phyloP scores from a whole-genome alignment of 2,113 vertebrate genomes.

The Chrysochloris asiatica region DNA sequence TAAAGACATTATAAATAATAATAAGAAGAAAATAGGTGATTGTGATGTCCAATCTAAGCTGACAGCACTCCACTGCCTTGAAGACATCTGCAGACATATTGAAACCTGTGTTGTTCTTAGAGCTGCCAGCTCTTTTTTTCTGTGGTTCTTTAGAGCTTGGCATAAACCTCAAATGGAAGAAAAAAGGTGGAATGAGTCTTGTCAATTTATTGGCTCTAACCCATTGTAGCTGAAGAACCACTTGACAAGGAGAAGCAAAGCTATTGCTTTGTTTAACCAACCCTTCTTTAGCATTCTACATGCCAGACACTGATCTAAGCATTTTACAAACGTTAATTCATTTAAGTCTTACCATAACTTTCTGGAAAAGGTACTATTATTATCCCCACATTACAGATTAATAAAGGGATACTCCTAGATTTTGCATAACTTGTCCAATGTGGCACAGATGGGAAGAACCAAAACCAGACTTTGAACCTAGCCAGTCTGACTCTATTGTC shows the following conservation, averaged over 20 bases:
- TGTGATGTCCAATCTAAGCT: conserved; percentile 35
- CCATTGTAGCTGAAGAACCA: neutral
- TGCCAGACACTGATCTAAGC: neutral
- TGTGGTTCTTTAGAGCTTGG: neutral
- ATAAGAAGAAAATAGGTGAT: neutral
- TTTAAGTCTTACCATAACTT: neutral
- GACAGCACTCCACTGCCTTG: neutral
- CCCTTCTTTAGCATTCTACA: conserved; percentile 9
- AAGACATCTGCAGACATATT: neutral
- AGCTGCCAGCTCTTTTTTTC: neutral
- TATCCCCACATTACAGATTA: neutral
- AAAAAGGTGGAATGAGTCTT: conserved; percentile 41
- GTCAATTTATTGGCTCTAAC: neutral
- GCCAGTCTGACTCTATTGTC: neutral
- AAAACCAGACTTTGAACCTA: conserved; percentile 43
- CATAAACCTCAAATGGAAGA: conserved; percentile 39
- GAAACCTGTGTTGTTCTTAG: too few species aligned
- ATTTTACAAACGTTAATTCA: neutral
- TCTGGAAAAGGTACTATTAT: neutral
- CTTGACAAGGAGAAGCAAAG: neutral
- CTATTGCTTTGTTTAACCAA: neutral
- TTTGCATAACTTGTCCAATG: neutral
- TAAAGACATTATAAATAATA: conserved; percentile 40
- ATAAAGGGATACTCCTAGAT: conserved; percentile 32
- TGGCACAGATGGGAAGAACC: conserved; percentile 15